Conservation (phyloP, 2,797 vertebrate genomes). For the Lagodon rhomboides region DNA sequence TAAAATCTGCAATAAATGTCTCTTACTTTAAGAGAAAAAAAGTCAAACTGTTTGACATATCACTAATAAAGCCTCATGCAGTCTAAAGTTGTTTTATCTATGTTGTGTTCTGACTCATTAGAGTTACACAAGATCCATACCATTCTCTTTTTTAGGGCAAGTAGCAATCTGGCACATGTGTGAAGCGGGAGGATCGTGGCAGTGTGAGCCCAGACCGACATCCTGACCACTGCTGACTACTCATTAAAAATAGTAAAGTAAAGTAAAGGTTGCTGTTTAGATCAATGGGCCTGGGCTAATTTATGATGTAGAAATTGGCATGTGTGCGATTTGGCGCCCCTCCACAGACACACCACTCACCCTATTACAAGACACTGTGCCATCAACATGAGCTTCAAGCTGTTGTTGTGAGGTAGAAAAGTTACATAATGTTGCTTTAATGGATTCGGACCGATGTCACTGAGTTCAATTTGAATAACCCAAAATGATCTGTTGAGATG, state of each 20-base stretch:
- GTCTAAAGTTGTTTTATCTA: neutral
- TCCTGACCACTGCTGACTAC: neutral
- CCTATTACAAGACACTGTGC: no score
- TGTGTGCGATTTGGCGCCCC: no score
- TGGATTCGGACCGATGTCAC: neutral
- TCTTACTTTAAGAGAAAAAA: neutral
- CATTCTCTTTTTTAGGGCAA: neutral
- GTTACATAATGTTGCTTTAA: neutral
- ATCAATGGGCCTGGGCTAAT: neutral
- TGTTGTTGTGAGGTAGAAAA: no score
- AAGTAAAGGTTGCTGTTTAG: neutral
- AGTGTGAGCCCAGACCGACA: neutral
- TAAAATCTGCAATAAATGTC: neutral
- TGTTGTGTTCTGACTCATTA: neutral
- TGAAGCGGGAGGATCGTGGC: neutral
- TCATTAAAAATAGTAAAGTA: neutral
- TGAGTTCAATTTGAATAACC: neutral
- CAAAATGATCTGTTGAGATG: neutral
- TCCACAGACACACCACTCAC: no score
- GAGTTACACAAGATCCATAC: no score
- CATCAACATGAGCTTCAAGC: no score
- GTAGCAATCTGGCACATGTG: neutral
- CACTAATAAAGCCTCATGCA: constrained; percentile 21
- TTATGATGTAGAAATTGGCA: no score
- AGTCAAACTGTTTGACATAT: neutral